Evolutionary conservation across 2,888 invertebrate genomes (phyloP).

Genomic region (Himalopsyche tibetana): DNA sequence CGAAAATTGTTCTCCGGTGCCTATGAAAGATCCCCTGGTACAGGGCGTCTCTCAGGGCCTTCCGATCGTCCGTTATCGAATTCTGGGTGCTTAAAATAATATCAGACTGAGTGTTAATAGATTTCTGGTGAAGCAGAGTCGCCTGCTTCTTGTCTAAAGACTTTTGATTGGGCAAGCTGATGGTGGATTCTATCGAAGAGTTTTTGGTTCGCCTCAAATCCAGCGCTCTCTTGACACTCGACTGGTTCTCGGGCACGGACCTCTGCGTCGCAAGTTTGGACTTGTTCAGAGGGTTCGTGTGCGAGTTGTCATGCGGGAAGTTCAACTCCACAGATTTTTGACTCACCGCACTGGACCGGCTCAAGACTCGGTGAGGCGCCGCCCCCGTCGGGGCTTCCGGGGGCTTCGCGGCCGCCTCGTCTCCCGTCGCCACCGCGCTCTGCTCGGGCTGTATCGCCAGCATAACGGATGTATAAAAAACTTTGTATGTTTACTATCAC

Average conservation of each 20-base stretch:
- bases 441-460: conserved; percentile 75
- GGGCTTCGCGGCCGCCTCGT: conserved; percentile 53
- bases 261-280: conserved; percentile 75
- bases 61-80: conserved; percentile 79
- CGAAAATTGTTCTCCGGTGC: conserved; percentile 85
- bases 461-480: conserved; percentile 67
- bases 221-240: conserved; percentile 72
- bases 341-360: conserved; percentile 79
- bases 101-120: conserved; percentile 79
- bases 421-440: conserved; percentile 67
- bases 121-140: conserved; percentile 78
- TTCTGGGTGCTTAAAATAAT: conserved; percentile 75
- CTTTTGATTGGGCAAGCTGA: conserved; percentile 77
- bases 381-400: conserved; percentile 67
- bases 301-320: conserved; percentile 73
- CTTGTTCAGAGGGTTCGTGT: conserved; percentile 74
- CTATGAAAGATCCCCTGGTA: conserved; percentile 88
- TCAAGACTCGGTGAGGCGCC: conserved; percentile 76
- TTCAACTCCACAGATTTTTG: conserved; percentile 79
- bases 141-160: conserved; percentile 77
- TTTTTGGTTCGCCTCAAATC: conserved; percentile 76
- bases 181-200: conserved; percentile 76
- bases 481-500: background rate
- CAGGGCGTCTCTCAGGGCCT: conserved; percentile 83
- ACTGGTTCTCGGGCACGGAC: conserved; percentile 75